Evolutionary conservation across 2,797 vertebrate species (phyloP).

Genomic region (Halcyon chelicuti): DNA sequence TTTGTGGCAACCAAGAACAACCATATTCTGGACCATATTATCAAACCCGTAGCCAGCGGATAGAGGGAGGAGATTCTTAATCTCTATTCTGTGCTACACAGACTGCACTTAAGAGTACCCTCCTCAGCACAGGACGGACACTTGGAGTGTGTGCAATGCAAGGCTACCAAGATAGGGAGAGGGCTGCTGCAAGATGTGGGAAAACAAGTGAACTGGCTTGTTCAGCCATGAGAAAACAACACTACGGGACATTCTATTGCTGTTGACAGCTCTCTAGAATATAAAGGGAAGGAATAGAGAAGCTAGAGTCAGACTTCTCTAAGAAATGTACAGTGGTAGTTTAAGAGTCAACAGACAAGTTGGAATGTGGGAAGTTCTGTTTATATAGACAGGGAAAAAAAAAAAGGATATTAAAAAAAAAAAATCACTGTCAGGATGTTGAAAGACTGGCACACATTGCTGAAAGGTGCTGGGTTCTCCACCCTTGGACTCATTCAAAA

Average conservation of each 20-base stretch:
- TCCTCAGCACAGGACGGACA: not conserved
- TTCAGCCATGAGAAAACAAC: not conserved
- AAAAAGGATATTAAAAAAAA: not conserved
- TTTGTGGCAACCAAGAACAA: not conserved
- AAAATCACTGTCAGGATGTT: not conserved
- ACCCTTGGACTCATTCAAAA: not conserved
- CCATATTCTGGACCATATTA: not conserved
- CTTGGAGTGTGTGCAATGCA: not conserved
- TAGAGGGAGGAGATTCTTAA: not conserved
- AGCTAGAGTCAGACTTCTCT: not conserved
- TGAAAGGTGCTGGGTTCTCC: not conserved
- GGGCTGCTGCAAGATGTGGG: not conserved
- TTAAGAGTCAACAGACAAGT: not conserved
- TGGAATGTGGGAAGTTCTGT: not conserved
- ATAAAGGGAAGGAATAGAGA: not conserved
- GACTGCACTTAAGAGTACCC: not conserved
- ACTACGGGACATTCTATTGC: not conserved
- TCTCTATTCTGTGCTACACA: not conserved
- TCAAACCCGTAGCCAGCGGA: not conserved
- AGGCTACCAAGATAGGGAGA: not conserved
- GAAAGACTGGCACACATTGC: not conserved
- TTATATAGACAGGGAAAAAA: not conserved
- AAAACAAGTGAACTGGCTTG: not conserved
- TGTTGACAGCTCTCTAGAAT: not conserved
- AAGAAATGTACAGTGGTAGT: not conserved